A percentile compares a stretch with the other conserved stretches of the same genome.
phyloP scores from a whole-genome alignment of 2,113 vertebrate species.

The Phocoena phocoena region DNA sequence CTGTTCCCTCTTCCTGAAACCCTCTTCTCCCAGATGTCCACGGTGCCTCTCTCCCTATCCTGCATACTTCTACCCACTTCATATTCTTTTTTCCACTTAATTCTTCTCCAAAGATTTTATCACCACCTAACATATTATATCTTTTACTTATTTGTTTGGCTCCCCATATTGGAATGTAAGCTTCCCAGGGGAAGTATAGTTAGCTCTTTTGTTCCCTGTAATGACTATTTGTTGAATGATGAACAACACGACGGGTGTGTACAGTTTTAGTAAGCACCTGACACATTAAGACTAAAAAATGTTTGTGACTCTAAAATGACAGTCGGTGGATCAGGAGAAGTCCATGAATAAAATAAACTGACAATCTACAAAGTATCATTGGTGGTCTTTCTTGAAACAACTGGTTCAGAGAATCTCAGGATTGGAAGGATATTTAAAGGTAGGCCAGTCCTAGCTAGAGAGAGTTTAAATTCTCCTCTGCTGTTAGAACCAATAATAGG shows the following conservation, averaged over 20 bases:
- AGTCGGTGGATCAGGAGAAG: not conserved
- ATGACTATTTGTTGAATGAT: not conserved
- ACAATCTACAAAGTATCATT: not conserved
- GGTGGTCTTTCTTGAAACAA: not conserved
- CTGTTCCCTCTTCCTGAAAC: not conserved
- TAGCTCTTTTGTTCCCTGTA: not conserved
- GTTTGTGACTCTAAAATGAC: not conserved
- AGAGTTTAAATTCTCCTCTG: not conserved
- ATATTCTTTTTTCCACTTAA: not conserved
- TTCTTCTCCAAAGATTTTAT: not conserved
- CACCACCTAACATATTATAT: not conserved
- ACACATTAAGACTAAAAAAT: not conserved
- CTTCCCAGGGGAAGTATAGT: not conserved
- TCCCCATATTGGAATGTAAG: not conserved
- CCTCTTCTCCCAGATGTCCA: not conserved
- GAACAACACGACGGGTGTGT: not conserved
- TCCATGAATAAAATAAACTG: not conserved
- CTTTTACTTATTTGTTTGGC: not conserved
- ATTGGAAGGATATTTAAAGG: not conserved
- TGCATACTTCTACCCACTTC: not conserved
- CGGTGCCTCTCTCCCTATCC: not conserved
- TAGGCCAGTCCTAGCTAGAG: not conserved
- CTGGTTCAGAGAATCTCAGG: not conserved
- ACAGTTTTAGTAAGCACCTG: not conserved
- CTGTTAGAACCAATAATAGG: not conserved